A percentile compares a stretch with the other conserved stretches of the same genome.
These are phyloP conservation scores for Halictus ligatus DNA, from an alignment of 2,888 invertebrate species.

Conservation along the genomic window DNA sequence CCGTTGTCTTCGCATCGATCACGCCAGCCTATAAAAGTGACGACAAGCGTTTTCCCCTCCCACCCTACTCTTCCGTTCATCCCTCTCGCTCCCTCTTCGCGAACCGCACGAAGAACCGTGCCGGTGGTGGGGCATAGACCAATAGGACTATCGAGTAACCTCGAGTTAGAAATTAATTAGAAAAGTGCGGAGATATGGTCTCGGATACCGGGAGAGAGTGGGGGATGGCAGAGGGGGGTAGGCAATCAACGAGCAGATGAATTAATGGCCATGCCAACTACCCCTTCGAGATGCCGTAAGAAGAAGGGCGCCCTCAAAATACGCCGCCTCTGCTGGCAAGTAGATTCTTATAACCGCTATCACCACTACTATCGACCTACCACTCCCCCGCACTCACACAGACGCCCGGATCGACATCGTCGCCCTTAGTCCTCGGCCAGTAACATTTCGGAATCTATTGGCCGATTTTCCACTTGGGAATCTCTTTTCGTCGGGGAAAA, in stretches of 20 bases:
- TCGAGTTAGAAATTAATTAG: conserved; percentile 82
- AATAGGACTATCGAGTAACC: conserved; percentile 71
- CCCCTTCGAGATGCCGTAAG: conserved; percentile 76
- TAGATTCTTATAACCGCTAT: conserved; percentile 72
- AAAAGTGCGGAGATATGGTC: conserved; percentile 77
- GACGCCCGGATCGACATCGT: conserved; percentile 22
- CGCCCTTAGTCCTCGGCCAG: conserved; percentile 33
- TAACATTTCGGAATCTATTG: conserved; percentile 68
- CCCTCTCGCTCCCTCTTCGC: background rate
- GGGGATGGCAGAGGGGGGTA: conserved; percentile 56
- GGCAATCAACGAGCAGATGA: conserved; percentile 82
- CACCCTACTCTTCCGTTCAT: background rate
- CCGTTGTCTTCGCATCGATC: conserved; percentile 68
- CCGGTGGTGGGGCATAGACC: conserved; percentile 39
- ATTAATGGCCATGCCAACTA: conserved; percentile 82
- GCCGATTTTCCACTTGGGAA: conserved; percentile 70
- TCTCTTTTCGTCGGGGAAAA: conserved; percentile 46
- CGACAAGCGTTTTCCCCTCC: conserved; percentile 63
- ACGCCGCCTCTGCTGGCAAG: conserved; percentile 64
- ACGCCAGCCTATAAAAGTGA: conserved; percentile 70
- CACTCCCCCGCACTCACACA: conserved; percentile 24
- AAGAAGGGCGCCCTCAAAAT: conserved; percentile 67
- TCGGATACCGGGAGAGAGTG: conserved; percentile 42
- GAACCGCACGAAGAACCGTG: conserved; percentile 35
- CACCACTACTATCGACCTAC: conserved; percentile 51